Percentiles rank a stretch among this genome's conserved stretches.
Conservation (phyloP, 2,113 vertebrate species). For the Ia io region DNA sequence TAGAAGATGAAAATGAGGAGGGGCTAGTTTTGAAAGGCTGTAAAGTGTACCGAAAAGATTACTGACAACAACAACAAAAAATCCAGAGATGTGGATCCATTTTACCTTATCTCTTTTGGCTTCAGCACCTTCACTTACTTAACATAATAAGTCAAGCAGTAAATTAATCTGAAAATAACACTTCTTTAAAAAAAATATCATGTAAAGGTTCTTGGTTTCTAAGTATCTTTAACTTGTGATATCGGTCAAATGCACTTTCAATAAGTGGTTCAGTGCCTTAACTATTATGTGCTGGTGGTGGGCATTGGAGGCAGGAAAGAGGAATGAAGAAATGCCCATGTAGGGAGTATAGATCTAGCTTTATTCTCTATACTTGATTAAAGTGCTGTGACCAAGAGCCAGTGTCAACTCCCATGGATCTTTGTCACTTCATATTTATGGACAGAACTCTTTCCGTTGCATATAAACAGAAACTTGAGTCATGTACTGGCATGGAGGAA, state of each 20-base stretch:
- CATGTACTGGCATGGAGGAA: not conserved
- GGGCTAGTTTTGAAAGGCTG: not conserved
- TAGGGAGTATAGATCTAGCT: not conserved
- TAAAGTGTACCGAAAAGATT: not conserved
- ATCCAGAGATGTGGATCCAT: not conserved
- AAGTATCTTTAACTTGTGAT: not conserved
- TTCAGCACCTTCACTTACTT: not conserved
- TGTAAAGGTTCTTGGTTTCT: not conserved
- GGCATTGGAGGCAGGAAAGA: not conserved
- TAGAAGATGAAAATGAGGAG: not conserved
- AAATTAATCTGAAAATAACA: slow-evolving; percentile 28
- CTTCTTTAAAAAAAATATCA: not conserved
- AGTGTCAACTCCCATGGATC: not conserved
- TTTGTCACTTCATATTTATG: not conserved
- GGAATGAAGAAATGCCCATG: not conserved
- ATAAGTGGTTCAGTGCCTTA: not conserved
- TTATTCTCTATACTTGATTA: not conserved
- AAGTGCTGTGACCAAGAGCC: not conserved
- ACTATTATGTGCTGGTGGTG: not conserved
- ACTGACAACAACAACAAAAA: not conserved
- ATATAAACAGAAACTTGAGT: not conserved
- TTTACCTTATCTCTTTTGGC: not conserved
- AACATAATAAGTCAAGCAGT: not conserved
- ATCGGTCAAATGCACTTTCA: not conserved
- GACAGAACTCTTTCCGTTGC: not conserved